Evolutionary conservation across 2,113 vertebrate genomes (phyloP).

Genomic region (Crotalus horridus): DNA sequence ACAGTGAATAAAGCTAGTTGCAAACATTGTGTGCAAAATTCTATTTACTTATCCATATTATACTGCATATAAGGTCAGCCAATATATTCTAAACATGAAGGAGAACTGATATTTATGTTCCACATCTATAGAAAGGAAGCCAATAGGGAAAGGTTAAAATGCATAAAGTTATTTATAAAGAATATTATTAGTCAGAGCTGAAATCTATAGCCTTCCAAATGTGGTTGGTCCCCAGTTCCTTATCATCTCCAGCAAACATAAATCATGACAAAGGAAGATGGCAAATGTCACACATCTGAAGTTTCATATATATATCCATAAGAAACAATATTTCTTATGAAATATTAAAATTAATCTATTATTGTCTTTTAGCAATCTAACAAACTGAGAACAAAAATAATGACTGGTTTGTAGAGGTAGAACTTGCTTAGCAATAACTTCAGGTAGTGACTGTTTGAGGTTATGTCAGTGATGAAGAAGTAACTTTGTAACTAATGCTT

Average conservation of each 20-base stretch:
- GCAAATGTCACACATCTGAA: background rate
- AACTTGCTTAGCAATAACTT: background rate
- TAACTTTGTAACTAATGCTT: background rate
- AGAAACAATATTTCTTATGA: background rate
- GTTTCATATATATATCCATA: fast-evolving
- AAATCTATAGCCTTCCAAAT: background rate
- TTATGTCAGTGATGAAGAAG: background rate
- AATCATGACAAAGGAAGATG: background rate
- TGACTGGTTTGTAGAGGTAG: fast-evolving
- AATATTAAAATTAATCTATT: background rate
- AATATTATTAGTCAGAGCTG: background rate
- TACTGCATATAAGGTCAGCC: background rate
- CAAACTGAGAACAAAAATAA: background rate
- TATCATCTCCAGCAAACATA: background rate
- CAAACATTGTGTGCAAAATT: background rate
- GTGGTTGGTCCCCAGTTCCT: background rate
- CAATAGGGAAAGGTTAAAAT: background rate
- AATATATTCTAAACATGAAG: background rate
- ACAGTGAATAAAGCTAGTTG: background rate
- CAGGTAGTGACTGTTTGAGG: background rate
- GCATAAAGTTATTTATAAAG: background rate
- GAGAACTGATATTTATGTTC: background rate
- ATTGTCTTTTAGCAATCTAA: background rate
- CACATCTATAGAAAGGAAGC: background rate
- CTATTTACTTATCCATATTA: background rate